Percentiles rank a stretch among this genome's conserved stretches.
Evolutionary conservation across 2,113 vertebrate species (phyloP).

Genomic region (Myotis brandtii): DNA sequence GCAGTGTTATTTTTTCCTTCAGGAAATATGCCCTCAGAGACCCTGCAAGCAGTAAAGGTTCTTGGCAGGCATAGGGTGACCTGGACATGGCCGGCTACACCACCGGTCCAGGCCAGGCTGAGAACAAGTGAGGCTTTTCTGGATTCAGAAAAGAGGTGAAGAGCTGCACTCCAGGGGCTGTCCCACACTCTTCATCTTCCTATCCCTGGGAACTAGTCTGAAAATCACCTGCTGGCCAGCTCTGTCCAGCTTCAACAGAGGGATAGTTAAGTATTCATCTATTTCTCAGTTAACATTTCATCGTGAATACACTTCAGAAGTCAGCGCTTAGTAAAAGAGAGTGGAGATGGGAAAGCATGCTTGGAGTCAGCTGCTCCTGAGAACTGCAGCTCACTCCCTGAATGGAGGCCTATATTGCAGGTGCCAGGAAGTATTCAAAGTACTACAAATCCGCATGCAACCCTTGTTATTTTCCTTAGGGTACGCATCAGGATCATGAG

Average conservation of each 20-base stretch:
- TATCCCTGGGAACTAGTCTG: background rate
- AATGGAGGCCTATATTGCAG: background rate
- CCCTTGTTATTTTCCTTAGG: background rate
- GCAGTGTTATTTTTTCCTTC: background rate
- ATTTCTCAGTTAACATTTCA: conserved; percentile 1
- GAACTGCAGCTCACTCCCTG: background rate
- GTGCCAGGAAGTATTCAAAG: background rate
- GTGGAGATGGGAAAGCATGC: background rate
- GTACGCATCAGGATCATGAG: background rate
- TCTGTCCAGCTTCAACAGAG: background rate
- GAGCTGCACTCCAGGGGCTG: background rate
- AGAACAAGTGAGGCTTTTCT: background rate
- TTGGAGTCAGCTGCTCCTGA: background rate
- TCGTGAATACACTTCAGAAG: background rate
- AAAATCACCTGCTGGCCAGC: background rate
- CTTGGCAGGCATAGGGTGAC: background rate
- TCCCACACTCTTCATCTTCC: background rate
- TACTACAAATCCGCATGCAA: background rate
- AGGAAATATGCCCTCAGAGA: background rate
- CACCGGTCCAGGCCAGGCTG: background rate
- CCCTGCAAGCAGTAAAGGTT: background rate
- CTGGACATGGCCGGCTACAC: background rate
- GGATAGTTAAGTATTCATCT: background rate
- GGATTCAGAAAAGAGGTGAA: background rate
- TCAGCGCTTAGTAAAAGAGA: background rate